Evolutionary conservation across 2,113 vertebrate genomes (phyloP).

Genomic region (Passerina amoena): DNA sequence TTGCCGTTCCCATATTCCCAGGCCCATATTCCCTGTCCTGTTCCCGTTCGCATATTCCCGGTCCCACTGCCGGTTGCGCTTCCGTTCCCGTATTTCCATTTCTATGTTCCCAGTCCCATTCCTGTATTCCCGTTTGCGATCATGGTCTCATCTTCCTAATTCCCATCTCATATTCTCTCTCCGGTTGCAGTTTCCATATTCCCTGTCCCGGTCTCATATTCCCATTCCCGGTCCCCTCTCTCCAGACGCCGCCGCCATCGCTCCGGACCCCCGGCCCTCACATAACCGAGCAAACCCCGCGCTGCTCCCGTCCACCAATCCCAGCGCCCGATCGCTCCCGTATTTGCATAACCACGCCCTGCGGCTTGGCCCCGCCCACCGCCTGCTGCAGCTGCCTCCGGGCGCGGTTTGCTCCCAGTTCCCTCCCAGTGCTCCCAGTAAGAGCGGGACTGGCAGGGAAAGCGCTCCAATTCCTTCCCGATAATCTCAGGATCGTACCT

Average conservation of each 20-base stretch:
- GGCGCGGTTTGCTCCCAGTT: too few relatives aligned
- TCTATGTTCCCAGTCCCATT: too few relatives aligned
- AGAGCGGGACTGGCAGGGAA: too few relatives aligned
- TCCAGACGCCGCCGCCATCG: too few relatives aligned
- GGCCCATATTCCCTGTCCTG: too few relatives aligned
- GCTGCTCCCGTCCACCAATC: not conserved
- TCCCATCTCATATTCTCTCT: too few relatives aligned
- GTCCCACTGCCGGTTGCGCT: not conserved
- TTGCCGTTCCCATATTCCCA: too few relatives aligned
- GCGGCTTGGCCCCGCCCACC: rapidly evolving
- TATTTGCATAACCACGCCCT: not conserved
- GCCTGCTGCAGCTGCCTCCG: too few relatives aligned
- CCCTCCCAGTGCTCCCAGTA: not conserved
- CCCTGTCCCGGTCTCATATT: not conserved
- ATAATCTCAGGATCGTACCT: rapidly evolving
- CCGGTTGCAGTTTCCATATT: not conserved
- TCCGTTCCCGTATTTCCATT: too few relatives aligned
- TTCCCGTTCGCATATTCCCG: not conserved
- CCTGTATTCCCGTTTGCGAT: too few relatives aligned
- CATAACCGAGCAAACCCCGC: not conserved
- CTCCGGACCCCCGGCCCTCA: not conserved
- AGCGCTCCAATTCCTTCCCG: not conserved
- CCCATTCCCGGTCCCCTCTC: not conserved
- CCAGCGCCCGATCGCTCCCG: not conserved
- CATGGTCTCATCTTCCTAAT: too few relatives aligned